A percentile compares a stretch with the other conserved stretches of the same genome.
Evolutionary conservation across 2,888 invertebrate species (phyloP).

Genomic region (Diarsia dahlii): DNA sequence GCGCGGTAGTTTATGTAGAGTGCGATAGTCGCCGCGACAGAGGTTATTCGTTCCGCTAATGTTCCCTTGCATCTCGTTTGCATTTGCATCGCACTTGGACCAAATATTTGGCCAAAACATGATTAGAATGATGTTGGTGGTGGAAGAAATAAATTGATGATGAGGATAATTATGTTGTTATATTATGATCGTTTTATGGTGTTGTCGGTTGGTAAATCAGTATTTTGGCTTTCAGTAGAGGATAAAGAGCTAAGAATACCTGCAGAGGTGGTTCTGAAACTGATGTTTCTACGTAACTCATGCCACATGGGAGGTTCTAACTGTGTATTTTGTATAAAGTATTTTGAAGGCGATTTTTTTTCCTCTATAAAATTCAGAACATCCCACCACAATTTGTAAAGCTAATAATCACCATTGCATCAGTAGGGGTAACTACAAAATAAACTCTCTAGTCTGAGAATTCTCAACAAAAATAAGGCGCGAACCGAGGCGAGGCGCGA

Average conservation of each 20-base stretch:
- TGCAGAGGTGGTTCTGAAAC: background rate
- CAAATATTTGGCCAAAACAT: slow-evolving; percentile 62
- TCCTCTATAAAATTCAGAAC: background rate
- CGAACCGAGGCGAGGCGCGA: slow-evolving; percentile 50
- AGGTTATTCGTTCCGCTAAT: slow-evolving; percentile 90
- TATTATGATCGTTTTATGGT: background rate
- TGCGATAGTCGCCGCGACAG: slow-evolving; percentile 87
- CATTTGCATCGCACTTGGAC: slow-evolving; percentile 75
- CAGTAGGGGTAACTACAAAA: slow-evolving; percentile 49
- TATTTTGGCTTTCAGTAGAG: background rate
- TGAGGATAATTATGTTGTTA: background rate
- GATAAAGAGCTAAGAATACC: background rate
- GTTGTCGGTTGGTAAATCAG: background rate
- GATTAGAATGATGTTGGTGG: slow-evolving; percentile 31
- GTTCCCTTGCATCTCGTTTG: slow-evolving; percentile 86
- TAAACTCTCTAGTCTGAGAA: slow-evolving; percentile 69
- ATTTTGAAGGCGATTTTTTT: too few species aligned
- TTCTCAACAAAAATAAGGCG: slow-evolving; percentile 80
- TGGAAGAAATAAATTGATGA: background rate
- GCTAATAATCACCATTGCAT: slow-evolving; percentile 43
- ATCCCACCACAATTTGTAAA: slow-evolving; percentile 8
- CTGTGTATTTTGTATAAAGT: background rate
- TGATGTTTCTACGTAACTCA: background rate
- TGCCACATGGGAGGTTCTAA: background rate
- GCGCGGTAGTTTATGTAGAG: slow-evolving; percentile 87